Base-by-base conservation (phyloP, 2,113 vertebrate species). In the Henicopernis longicauda region DNA sequence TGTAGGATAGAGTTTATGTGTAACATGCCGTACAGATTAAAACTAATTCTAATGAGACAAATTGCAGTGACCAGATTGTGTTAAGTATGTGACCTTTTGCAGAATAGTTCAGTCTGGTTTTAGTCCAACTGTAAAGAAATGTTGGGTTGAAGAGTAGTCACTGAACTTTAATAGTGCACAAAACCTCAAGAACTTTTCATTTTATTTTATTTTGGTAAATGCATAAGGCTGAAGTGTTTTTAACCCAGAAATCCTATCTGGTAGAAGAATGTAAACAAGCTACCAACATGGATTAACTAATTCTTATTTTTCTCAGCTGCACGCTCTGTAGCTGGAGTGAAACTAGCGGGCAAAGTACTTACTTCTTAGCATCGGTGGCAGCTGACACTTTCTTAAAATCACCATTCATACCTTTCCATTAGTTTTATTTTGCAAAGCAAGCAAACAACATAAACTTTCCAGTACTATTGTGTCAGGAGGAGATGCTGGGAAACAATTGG, bases 31-130 rank as follows among this genome's bases (percentile, higher is more conserved):
- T 93, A 87, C 81, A 85, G 91, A 91, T 94, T 90, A 95, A 82
- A 90, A 45, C 25, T 80, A 90, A 69, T 92, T 95, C 58, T 95
- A 74, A 95, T 58, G 42, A 94, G 84, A 94, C 95, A 97, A 96
- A 94, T 96, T 95, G 86, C 84, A 88, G 70, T 85, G 89, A 88
- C 70, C 40, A 36, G 50, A 57, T 45, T 79, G 42, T 80, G 71
- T 90, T 49, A 55, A 91, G 20, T 67, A 42, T 38, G 26, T 80
- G 91, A 93, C 86, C 86, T 86, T 85, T 55, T 34, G 32, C 26
- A 49, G 34, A 72, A 58, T 14, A 50, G 32, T 27, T 80, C 52
- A 50, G 76, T 36, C 72, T 90, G 12, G 13, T 59, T 91, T 76
- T 62, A 69, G 73, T 63, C 59, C 45, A n/a, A 29, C 26, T 67